Evolutionary conservation across 92 coral and sea anemone genomes (phyloP).

Genomic region (Plumapathes pennacea): DNA sequence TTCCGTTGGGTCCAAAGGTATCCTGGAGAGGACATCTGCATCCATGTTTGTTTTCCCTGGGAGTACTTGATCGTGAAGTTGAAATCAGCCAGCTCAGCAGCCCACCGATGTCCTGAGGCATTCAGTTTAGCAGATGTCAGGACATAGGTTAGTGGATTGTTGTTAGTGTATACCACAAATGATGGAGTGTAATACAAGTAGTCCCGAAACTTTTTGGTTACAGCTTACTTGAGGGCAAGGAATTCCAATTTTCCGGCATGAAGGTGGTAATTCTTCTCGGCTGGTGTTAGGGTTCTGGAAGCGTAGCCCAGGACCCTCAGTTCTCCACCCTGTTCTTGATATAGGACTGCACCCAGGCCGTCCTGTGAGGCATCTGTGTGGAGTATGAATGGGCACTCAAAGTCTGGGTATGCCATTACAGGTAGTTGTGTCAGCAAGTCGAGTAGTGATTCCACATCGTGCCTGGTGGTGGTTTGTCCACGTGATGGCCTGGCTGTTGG

Average conservation of each 20-base stretch:
- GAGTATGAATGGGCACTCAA: slow-evolving; percentile 11
- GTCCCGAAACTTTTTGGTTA: slow-evolving; percentile 27
- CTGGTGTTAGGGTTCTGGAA: slow-evolving; percentile 20
- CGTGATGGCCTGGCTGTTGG: slow-evolving; percentile 6
- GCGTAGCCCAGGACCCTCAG: slow-evolving; percentile 16
- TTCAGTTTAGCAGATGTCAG: slow-evolving; percentile 33
- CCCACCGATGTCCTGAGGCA: slow-evolving; percentile 36
- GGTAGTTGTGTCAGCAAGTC: slow-evolving; percentile 14
- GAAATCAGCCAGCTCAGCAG: slow-evolving; percentile 42
- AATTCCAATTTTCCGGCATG: slow-evolving; percentile 29
- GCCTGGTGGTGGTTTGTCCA: slow-evolving; percentile 25
- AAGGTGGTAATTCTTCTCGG: slow-evolving; percentile 12
- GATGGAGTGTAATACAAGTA: slow-evolving; percentile 23
- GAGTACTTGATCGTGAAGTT: slow-evolving; percentile 20
- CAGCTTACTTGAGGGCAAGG: slow-evolving; percentile 34
- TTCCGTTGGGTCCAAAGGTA: slow-evolving; percentile 4
- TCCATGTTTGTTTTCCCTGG: slow-evolving; percentile 32
- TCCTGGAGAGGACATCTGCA: slow-evolving; percentile 28
- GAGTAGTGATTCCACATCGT: slow-evolving; percentile 13
- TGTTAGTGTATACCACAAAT: slow-evolving; percentile 27
- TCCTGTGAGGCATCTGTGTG: slow-evolving; percentile 21
- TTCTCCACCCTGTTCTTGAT: slow-evolving; percentile 7
- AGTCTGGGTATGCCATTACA: slow-evolving; percentile 24
- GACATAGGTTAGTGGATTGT: slow-evolving; percentile 40
- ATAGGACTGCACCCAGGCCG: slow-evolving; percentile 16